Evolutionary conservation across 2,888 invertebrate genomes (phyloP), one percentile per base, ranked within the genome.

Genomic region (Dendrolimus houi): DNA sequence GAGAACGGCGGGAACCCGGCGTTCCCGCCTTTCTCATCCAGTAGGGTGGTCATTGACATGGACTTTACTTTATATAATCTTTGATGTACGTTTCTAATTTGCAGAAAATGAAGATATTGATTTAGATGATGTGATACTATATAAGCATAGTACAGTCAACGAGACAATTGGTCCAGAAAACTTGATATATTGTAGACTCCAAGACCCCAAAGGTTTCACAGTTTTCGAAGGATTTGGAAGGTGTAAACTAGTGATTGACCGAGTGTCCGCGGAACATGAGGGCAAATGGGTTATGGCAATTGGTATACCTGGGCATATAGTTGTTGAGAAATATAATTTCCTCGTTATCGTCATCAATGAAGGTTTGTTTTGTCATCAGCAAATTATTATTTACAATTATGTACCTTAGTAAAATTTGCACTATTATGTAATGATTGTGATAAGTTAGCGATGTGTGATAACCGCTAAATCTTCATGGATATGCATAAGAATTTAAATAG

Each of bases 211-310:
- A 12, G 71, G 69, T 0, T 56, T 63, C 13, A 62, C 61, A 0
- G 64, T 78, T 8, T 85, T 72, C 59, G 82, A 87, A 41, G 71
- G 71, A 52, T 87, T 87, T 56, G 84, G 87, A 2, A 72, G 64
- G 58, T 90, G 89, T 62, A 66, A 59, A 52, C 62, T 87, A n/a
- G 61, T 58, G 1, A 17, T 88, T 12, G 70, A 75, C 6, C 74
- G 74, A 55, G 83, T 75, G 0, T 69, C 66, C 1, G 13, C 17
- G 0, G 69, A 74, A 7, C 83, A 86, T 57, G 52, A 56, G 2
- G 88, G 88, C 0, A n/a, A 47, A 0, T 89, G 88, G 88, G 75
- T 12, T 12, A 70, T 83, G 65, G 59, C 61, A 1, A 65, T 83
- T 1, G 83, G 74, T 0, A 41, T 70, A 1, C 63, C 72, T 0